A percentile compares a stretch with the other conserved stretches of the same genome.
Evolutionary conservation across 2,113 vertebrate species (phyloP).

Genomic region (Scolopax mira): DNA sequence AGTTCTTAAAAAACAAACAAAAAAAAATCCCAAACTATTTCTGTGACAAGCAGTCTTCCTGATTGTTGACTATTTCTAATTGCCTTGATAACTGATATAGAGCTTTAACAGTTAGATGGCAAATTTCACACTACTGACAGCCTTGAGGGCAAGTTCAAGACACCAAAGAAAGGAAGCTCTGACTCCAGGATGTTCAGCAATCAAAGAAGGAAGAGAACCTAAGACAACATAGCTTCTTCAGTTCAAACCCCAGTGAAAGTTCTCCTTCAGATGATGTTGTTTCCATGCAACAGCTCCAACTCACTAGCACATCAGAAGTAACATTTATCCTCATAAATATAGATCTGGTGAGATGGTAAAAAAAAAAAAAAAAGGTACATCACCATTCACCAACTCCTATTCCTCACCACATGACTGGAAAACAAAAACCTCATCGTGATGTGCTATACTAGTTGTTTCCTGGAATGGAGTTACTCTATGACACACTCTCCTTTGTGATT

Average conservation of each 20-base stretch:
- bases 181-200: not conserved
- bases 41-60: not conserved
- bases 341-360: not conserved
- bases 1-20: not conserved
- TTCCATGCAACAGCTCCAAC: not conserved
- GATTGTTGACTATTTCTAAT: not conserved
- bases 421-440: not conserved
- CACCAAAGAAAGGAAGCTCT: conserved; percentile 7
- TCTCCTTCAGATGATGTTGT: not conserved
- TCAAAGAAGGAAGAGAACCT: not conserved
- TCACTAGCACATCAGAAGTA: not conserved
- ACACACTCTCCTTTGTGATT: not conserved
- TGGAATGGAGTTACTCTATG: not conserved
- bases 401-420: not conserved
- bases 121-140: not conserved
- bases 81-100: not conserved
- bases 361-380: not conserved
- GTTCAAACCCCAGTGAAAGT: conserved; percentile 4
- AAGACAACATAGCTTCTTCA: conserved; percentile 1
- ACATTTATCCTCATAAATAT: not conserved
- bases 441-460: not conserved
- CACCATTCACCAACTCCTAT: not conserved
- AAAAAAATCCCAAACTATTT: not conserved
- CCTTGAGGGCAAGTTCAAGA: not conserved
- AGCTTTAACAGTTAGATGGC: not conserved